phyloP scores from a whole-genome alignment of 2,113 vertebrate genomes.

The Solea solea region DNA sequence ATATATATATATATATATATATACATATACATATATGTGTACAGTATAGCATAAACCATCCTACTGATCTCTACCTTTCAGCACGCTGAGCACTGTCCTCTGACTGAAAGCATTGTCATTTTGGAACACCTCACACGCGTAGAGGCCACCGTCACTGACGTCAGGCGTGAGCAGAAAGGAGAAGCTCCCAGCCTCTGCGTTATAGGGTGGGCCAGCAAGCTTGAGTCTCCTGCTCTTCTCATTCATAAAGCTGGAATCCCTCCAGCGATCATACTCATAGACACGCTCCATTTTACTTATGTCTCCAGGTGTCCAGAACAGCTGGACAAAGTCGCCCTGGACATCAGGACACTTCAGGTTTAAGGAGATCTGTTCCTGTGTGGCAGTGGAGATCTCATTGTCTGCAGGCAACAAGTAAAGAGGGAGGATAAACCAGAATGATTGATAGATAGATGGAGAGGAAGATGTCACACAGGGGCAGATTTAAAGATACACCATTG shows the following conservation, averaged over 20 bases:
- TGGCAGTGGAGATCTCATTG: conserved; percentile 30
- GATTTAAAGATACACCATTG: conserved; percentile 19
- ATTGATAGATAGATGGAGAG: background rate
- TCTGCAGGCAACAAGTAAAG: conserved; percentile 38
- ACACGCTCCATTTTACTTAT: background rate
- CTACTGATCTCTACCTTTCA: conserved; percentile 71
- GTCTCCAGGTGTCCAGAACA: conserved; percentile 67
- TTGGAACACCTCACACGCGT: conserved; percentile 71
- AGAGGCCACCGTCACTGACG: conserved; percentile 67
- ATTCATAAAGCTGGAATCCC: background rate
- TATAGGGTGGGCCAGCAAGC: conserved; percentile 47
- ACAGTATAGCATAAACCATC: background rate
- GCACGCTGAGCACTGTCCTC: conserved; percentile 66
- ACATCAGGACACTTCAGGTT: conserved; percentile 56
- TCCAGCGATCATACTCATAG: conserved; percentile 75
- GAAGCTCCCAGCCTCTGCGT: conserved; percentile 60
- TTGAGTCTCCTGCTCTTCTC: conserved; percentile 28
- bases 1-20: too few relatives aligned
- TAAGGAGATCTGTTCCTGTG: conserved; percentile 34
- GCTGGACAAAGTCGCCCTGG: conserved; percentile 70
- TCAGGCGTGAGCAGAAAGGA: conserved; percentile 68
- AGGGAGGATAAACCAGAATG: background rate
- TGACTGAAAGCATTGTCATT: conserved; percentile 62
- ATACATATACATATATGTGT: background rate
- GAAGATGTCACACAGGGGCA: conserved; percentile 1